Percentiles rank a stretch among this genome's conserved stretches.
These are phyloP conservation scores for Idaea aversata DNA, from an alignment of 2,888 invertebrate genomes.

Conservation along the genomic window DNA sequence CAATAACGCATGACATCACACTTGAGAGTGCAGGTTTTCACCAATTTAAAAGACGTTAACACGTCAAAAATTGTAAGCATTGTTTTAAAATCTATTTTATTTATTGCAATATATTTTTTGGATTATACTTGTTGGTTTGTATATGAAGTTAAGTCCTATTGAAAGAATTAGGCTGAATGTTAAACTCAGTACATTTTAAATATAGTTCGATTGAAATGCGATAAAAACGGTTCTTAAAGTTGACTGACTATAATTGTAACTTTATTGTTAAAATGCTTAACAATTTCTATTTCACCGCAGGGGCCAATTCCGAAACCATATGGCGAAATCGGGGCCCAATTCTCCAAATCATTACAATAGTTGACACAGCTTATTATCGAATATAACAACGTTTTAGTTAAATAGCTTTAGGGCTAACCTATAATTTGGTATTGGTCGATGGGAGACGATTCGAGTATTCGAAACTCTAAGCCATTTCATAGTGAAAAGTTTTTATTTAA, in stretches of 20 bases:
- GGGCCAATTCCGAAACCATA: conserved; percentile 46
- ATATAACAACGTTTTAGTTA: conserved; percentile 61
- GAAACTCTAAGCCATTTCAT: not conserved
- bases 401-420: conserved; percentile 69
- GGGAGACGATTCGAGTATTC: conserved; percentile 43
- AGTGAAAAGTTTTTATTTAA: conserved; percentile 15
- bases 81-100: too few relatives aligned
- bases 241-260: not conserved
- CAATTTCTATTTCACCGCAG: conserved; percentile 32
- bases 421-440: conserved; percentile 68
- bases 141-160: too few relatives aligned
- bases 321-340: conserved; percentile 49
- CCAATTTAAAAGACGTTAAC: too few relatives aligned
- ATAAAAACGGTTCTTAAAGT: not conserved
- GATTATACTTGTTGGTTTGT: too few relatives aligned
- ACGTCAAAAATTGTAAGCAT: too few relatives aligned
- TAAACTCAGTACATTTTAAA: not conserved
- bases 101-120: too few relatives aligned
- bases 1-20: too few relatives aligned
- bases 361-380: conserved; percentile 69
- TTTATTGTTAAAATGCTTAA: not conserved
- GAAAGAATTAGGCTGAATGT: too few relatives aligned
- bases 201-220: not conserved
- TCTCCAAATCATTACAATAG: conserved; percentile 57
- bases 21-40: too few relatives aligned